A percentile compares a stretch with the other conserved stretches of the same genome.
Conservation (phyloP, 1,140 invertebrate species). For the Manduca sexta region DNA sequence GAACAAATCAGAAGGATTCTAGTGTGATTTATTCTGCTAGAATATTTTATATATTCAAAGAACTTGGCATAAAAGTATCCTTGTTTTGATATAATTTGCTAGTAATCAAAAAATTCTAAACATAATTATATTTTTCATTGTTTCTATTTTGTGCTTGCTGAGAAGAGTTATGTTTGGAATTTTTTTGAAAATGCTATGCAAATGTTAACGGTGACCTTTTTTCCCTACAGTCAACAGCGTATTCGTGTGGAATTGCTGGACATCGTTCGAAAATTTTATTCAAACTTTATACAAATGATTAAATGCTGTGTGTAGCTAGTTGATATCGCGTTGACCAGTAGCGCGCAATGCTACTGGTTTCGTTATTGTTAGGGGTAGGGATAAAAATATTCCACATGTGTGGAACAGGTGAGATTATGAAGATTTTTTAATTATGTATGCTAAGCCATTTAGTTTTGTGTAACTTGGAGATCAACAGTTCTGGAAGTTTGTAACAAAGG, state of each 20-base stretch:
- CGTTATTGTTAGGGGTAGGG: conserved; percentile 71
- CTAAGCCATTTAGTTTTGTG: conserved; percentile 52
- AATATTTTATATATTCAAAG: no score
- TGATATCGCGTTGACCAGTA: conserved; percentile 68
- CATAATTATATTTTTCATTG: conserved; percentile 13
- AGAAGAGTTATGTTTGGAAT: conserved; percentile 50
- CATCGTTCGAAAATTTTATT: conserved; percentile 60
- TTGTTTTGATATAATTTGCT: conserved; percentile 35
- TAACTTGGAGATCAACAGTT: conserved; percentile 14
- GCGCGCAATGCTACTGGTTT: conserved; percentile 74
- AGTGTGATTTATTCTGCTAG: no score
- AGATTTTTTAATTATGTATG: conserved; percentile 58
- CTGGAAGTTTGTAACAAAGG: conserved; percentile 14
- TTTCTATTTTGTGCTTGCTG: not conserved
- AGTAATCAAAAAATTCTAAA: conserved; percentile 64
- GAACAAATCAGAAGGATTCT: no score
- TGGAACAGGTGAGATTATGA: conserved; percentile 73
- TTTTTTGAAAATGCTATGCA: conserved; percentile 53
- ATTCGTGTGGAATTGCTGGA: conserved; percentile 62
- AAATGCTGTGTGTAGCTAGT: conserved; percentile 68
- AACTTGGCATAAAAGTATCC: not conserved
- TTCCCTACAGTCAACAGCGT: conserved; percentile 74
- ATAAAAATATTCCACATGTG: conserved; percentile 60
- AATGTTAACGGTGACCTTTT: conserved; percentile 68
- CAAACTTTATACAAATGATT: conserved; percentile 59